Evolutionary conservation across 2,888 invertebrate genomes (phyloP).

Genomic region (Hofmannophila pseudospretella): DNA sequence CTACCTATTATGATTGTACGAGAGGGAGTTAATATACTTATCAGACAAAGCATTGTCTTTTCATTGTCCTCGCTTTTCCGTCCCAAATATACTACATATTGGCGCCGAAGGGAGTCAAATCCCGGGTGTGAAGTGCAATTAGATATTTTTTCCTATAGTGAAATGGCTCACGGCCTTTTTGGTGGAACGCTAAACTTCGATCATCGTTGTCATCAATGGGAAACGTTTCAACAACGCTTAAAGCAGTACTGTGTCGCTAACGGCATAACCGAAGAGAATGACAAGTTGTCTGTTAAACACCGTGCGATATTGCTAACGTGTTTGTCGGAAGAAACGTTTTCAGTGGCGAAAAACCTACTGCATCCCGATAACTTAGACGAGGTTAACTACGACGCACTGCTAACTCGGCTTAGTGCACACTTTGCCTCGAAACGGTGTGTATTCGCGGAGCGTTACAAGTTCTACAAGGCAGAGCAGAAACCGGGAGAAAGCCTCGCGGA

Average conservation of each 20-base stretch:
- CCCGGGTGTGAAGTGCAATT: no score
- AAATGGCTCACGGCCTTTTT: no score
- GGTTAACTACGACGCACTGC: constrained; percentile 9
- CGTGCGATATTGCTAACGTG: constrained; percentile 13
- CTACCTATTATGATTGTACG: no score
- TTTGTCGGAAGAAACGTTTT: constrained; percentile 11
- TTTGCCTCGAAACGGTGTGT: constrained; percentile 8
- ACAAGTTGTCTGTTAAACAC: constrained; percentile 13
- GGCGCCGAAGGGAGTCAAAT: no score
- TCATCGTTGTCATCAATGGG: no score
- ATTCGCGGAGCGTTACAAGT: constrained; percentile 11
- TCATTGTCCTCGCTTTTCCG: no score
- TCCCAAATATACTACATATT: no score
- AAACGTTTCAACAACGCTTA: constrained; percentile 3
- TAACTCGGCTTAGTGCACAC: constrained; percentile 3
- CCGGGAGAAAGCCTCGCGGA: constrained; percentile 9
- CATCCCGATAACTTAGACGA: constrained; percentile 7
- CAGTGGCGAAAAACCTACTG: background rate
- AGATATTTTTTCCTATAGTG: no score
- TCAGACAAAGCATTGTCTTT: no score
- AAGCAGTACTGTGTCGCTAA: constrained; percentile 12
- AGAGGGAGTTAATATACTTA: no score
- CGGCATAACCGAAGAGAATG: constrained; percentile 12
- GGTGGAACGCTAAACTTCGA: no score
- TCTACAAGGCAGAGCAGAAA: constrained; percentile 12